Base-by-base conservation (phyloP, 2,797 vertebrate genomes). In the Galaxias olidus region DNA sequence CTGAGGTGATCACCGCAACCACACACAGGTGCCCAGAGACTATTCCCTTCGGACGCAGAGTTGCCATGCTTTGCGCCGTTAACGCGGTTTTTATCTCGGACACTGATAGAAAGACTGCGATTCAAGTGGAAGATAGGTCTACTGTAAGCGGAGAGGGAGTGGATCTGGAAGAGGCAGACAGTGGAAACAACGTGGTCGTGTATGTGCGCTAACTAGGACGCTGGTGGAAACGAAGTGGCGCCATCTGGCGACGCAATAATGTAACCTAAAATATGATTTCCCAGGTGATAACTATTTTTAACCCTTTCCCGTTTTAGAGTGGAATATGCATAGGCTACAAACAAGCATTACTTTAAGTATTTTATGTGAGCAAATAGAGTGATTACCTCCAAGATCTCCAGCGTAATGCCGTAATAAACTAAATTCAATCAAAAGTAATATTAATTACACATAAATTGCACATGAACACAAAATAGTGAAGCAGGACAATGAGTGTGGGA, bases 61-160 rank as follows among this genome's bases (percentile, higher is more conserved):
- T 72, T 76, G 88, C 83, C 84, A 82, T 86, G 80, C 76, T 83
- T 75, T 71, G 84, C 89, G 84, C 90, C 86, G 85, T 83, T 75
- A 84, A 63, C 51, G 86, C 87, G 88, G 79, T 76, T 65, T 30
- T 76, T 76, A 69, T 79, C 84, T 68, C 77, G 82, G 76, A 85
- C 86, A 86, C 78, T 82, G 87, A 89, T 85, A 84, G 84, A 77
- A 80, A 84, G 82, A 85, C 83, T 85, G 87, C 81, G 87, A 83
- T 87, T 77, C 60, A 74, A 78, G 77, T 71, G 78, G 73, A 81
- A 87, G 88, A 91, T 79, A 86, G 86, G 86, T 85, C 84, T 80
- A 79, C 72, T 83, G 89, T 74, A 73, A 53, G 71, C 48, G 52
- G 68, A 47, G 72, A 77, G 70, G 76, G 79, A 75, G 77, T 71